These are phyloP conservation scores for Isaurus tuberculatus DNA, from an alignment of 92 coral and sea anemone species.

Conservation along the genomic window DNA sequence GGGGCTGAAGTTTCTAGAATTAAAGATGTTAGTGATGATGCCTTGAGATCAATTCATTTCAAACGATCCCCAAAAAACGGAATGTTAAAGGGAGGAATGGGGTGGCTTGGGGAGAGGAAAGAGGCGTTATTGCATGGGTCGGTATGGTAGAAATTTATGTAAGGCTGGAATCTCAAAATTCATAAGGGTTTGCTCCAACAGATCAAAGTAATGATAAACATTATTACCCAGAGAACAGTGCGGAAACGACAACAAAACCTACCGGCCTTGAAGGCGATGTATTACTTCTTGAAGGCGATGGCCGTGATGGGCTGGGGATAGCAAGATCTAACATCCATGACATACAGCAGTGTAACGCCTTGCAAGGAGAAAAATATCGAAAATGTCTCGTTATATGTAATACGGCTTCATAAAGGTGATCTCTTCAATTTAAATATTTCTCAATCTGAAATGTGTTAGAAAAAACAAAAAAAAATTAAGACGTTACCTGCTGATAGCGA, in stretches of 20 bases:
- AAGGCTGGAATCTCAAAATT: too few species aligned
- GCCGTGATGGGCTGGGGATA: constrained; percentile 73
- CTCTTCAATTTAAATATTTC: background rate
- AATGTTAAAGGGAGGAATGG: too few species aligned
- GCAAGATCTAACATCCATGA: constrained; percentile 97
- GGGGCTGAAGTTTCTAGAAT: too few species aligned
- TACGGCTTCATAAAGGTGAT: too few species aligned
- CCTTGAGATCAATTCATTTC: too few species aligned
- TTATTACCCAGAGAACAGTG: background rate
- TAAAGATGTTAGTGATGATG: too few species aligned
- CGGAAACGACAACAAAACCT: background rate
- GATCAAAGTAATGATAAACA: background rate
- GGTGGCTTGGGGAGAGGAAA: too few species aligned
- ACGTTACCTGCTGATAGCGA: constrained; percentile 92
- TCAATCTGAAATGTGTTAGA: background rate
- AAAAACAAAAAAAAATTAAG: too few species aligned
- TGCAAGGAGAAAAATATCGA: constrained; percentile 9
- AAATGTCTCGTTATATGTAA: background rate
- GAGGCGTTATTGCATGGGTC: too few species aligned
- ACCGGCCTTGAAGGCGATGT: constrained; percentile 21
- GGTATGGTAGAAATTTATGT: too few species aligned
- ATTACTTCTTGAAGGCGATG: constrained; percentile 17
- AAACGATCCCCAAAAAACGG: too few species aligned
- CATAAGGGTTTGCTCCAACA: background rate
- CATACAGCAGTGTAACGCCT: constrained; percentile 97